Percentiles rank a stretch among this genome's conserved stretches.
Evolutionary conservation across 2,113 vertebrate species (phyloP).

Genomic region (Odontophorus gujanensis): DNA sequence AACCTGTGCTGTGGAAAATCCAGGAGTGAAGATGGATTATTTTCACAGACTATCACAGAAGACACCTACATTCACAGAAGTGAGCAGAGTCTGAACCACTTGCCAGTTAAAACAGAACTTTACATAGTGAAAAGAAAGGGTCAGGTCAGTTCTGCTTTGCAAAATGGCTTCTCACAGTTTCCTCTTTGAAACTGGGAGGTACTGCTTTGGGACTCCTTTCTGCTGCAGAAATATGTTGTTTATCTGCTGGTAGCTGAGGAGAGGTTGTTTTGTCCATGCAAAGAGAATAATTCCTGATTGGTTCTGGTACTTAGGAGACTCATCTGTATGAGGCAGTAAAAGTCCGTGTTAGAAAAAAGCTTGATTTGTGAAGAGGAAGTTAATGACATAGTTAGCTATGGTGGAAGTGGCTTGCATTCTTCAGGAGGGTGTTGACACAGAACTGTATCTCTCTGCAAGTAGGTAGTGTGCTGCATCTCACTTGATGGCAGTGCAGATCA

Average conservation of each 20-base stretch:
- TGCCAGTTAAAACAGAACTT: neutral
- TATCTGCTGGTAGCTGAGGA: neutral
- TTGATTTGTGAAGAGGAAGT: slow-evolving; percentile 23
- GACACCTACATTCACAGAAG: neutral
- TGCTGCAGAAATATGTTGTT: neutral
- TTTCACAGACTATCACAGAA: rapidly evolving
- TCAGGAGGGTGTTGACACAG: neutral
- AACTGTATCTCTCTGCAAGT: neutral
- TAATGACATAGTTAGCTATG: neutral
- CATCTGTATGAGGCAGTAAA: slow-evolving; percentile 44
- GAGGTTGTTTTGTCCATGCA: neutral
- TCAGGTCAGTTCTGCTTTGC: neutral
- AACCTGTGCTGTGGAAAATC: neutral
- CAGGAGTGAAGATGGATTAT: neutral
- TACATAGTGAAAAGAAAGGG: neutral
- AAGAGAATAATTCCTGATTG: slow-evolving; percentile 36
- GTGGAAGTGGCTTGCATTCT: slow-evolving; percentile 9
- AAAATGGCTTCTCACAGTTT: neutral
- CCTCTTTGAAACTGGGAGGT: neutral
- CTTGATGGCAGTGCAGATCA: neutral
- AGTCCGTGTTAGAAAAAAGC: neutral
- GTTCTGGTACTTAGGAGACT: slow-evolving; percentile 34
- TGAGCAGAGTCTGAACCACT: neutral
- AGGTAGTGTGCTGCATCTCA: neutral
- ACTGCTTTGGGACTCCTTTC: neutral